Conservation (phyloP, 2,113 vertebrate genomes). For the Prunella himalayana region DNA sequence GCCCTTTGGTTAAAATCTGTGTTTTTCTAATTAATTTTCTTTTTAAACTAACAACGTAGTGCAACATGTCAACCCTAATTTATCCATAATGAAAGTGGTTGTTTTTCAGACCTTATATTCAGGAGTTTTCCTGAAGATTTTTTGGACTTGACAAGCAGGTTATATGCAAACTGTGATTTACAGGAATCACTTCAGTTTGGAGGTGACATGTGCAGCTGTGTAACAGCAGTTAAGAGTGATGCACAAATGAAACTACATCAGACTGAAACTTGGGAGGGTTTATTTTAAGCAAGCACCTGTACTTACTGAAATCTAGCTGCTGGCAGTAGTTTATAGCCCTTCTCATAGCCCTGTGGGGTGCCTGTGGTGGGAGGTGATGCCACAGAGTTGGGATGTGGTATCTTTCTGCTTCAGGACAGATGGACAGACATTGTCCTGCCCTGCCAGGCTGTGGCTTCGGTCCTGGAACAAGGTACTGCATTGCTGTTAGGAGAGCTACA, state of each 20-base stretch:
- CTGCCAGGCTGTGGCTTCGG: no score
- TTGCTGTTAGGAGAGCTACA: no score
- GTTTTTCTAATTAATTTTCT: background rate
- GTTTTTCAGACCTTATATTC: background rate
- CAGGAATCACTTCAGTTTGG: background rate
- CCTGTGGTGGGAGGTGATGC: background rate
- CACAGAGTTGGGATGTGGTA: rapidly evolving
- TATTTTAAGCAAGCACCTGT: slow-evolving; percentile 50
- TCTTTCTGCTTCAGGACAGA: background rate
- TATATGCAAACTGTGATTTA: background rate
- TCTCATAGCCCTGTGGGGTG: rapidly evolving
- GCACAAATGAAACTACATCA: background rate
- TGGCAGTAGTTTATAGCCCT: background rate
- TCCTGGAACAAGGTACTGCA: no score
- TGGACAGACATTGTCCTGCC: no score
- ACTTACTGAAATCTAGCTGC: background rate
- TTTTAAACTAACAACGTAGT: background rate
- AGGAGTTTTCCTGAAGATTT: background rate
- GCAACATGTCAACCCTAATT: background rate
- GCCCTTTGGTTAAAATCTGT: background rate
- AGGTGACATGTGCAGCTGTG: background rate
- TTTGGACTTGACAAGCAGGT: background rate
- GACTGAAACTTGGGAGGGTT: background rate
- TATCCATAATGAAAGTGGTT: background rate
- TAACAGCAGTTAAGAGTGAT: background rate